phyloP scores from a whole-genome alignment of 2,113 vertebrate species.

The Mustela lutreola region DNA sequence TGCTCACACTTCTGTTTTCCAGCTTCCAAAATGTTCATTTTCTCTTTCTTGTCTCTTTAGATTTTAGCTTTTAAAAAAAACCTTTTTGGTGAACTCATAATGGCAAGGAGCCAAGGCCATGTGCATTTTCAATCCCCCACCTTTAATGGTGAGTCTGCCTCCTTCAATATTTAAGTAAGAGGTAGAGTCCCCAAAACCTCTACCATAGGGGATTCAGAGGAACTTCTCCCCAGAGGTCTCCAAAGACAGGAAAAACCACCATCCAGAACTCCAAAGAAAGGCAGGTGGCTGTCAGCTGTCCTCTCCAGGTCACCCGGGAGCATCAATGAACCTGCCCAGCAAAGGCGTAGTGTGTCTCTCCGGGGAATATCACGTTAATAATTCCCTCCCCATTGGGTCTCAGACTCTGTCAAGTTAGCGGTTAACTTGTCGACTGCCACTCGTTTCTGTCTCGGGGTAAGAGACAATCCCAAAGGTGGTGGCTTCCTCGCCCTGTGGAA shows the following conservation, averaged over 20 bases:
- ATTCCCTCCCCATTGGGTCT: not conserved
- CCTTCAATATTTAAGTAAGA: not conserved
- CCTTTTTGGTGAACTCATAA: not conserved
- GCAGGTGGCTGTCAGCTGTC: not conserved
- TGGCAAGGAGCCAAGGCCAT: not conserved
- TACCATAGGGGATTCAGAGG: not conserved
- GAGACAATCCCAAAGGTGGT: not conserved
- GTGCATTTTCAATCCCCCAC: not conserved
- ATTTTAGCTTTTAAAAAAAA: not conserved
- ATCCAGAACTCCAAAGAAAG: not conserved
- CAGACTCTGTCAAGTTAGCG: not conserved
- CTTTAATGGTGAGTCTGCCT: not conserved
- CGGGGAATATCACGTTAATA: not conserved
- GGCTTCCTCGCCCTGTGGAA: accelerated
- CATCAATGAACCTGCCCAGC: not conserved
- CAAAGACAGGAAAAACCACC: not conserved
- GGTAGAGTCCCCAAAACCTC: not conserved
- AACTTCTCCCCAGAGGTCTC: not conserved
- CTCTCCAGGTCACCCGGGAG: accelerated
- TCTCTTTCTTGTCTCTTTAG: not conserved
- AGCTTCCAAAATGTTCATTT: not conserved
- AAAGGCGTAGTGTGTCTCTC: not conserved
- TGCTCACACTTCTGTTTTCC: not conserved
- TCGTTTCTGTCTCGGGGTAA: not conserved
- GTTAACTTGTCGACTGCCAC: not conserved